These are phyloP conservation scores for Mormyrops boulengeri DNA, from an alignment of 2,797 vertebrate genomes.

Conservation along the genomic window DNA sequence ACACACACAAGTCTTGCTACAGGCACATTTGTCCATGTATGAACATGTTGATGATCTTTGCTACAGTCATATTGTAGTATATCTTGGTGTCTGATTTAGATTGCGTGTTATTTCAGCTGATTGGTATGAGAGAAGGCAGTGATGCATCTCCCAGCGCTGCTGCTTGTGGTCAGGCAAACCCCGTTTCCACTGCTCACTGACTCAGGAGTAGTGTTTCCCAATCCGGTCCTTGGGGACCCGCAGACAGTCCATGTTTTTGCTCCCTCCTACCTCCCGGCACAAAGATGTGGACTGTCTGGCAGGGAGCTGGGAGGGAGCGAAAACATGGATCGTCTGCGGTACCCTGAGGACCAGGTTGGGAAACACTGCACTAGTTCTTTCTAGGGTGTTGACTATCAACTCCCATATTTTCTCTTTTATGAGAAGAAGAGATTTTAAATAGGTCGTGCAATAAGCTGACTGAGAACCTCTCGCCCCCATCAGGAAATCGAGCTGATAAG, in stretches of 20 bases:
- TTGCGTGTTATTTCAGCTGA: neutral
- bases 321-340: neutral
- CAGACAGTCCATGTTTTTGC: neutral
- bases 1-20: neutral
- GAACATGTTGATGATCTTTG: neutral
- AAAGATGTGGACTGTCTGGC: neutral
- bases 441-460: neutral
- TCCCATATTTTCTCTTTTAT: neutral
- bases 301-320: neutral
- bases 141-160: neutral
- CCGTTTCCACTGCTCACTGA: neutral
- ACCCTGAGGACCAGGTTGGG: neutral
- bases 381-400: neutral
- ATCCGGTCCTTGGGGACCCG: neutral
- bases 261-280: neutral
- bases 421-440: neutral
- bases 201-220: neutral
- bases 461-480: neutral
- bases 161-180: neutral
- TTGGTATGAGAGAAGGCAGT: neutral
- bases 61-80: neutral
- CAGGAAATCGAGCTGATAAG: neutral
- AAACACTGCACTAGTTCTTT: neutral
- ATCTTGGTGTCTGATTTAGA: neutral
- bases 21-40: neutral